Evolutionary conservation across 1,140 invertebrate species (phyloP).

Genomic region (Matsumurasca onukii): DNA sequence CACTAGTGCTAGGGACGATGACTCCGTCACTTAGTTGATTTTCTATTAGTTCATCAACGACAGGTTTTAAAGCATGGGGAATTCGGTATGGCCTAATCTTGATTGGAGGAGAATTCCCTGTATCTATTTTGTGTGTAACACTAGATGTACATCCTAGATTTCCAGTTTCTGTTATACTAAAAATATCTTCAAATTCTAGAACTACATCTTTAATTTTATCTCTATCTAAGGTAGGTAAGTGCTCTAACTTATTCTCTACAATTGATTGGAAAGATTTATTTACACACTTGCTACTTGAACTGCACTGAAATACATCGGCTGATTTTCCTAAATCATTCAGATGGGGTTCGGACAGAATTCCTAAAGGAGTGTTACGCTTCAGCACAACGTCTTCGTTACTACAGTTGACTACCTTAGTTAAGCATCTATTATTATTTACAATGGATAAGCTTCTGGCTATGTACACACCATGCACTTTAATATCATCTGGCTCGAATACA

Average conservation of each 20-base stretch:
- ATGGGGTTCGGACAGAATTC: background rate
- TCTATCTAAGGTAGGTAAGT: background rate
- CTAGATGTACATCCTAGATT: slow-evolving; percentile 18
- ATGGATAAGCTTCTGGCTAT: background rate
- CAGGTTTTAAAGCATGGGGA: background rate
- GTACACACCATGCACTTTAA: background rate
- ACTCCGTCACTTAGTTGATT: slow-evolving; percentile 30
- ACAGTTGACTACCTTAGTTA: background rate
- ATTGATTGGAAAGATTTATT: background rate
- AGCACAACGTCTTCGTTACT: background rate
- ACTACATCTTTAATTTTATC: background rate
- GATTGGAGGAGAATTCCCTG: slow-evolving; percentile 29
- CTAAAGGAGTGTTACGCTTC: background rate
- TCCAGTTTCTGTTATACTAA: background rate
- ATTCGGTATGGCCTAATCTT: slow-evolving; percentile 12
- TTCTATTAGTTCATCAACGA: slow-evolving; percentile 17
- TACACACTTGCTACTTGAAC: background rate
- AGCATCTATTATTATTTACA: background rate
- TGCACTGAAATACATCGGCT: background rate
- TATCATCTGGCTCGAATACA: background rate
- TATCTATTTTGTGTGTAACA: slow-evolving; percentile 28
- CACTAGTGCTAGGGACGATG: slow-evolving; percentile 17
- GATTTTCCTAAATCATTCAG: background rate
- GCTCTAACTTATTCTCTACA: background rate
- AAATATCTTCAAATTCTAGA: background rate